Base-by-base conservation (phyloP, 2,888 invertebrate species). In the Bhutanitis thaidina region DNA sequence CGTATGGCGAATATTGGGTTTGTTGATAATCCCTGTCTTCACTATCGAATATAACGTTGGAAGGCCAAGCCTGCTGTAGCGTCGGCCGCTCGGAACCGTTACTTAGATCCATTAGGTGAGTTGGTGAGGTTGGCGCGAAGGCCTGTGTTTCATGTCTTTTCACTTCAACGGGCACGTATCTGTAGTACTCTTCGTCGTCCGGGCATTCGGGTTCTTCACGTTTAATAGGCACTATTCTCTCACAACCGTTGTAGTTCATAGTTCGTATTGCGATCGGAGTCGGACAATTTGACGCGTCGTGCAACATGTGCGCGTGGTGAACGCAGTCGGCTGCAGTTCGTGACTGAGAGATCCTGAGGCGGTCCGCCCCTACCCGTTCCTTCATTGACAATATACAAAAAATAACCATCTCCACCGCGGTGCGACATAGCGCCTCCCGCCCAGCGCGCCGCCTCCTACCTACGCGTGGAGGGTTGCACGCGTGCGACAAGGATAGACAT, bases 371-470 rank as follows among this genome's bases (percentile, higher is more conserved):
- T 73, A 73, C 76, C 77, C 81, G 82, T 80, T 80, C 83, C 81
- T 87, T 86, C 85, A 81, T 84, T 87, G 86, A 88, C 86, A 84
- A 85, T 81, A 83, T 71, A 86, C 79, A 88, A 88, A 87, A 87
- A 86, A 83, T 74, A 76, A 74, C 79, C 85, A 80, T 74, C 77
- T 81, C 80, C 79, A 77, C 66, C 62, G 68, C 70, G 67, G 63
- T 64, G 37, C 45, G 55, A 64, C 58, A 27, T 54, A 71, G 73
- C 77, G 53, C 61, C 61, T 57, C 62, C 63, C 64, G 64, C 67
- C 67, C 62, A 63, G 60, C 58, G 55, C 53, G 49, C 61, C 59
- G 56, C 62, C 82, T 77, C 82, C 84, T 75, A 76, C 74, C 60
- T 59, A 41, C 67, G 50, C 52, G 46, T 54, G 60, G 54, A 47